Base-by-base conservation (phyloP, 2,797 vertebrate genomes). In the Coregonus ussuriensis region DNA sequence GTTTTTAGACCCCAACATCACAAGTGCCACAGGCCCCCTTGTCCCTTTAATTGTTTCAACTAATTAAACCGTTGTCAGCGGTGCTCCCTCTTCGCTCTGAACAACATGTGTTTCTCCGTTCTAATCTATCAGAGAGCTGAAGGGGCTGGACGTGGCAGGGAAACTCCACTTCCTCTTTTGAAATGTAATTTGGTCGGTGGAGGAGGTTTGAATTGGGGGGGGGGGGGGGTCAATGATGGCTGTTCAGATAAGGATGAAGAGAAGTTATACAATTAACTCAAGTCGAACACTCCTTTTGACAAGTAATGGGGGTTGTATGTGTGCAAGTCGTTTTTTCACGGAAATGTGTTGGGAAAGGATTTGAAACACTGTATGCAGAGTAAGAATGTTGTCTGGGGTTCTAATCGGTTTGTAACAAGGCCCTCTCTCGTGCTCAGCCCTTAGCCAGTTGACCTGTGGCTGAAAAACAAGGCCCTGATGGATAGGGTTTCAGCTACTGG, bases 401-500 rank as follows among this genome's bases (percentile, higher is more conserved):
- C 87, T 87, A 89, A 89, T 90, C 72, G 52, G 84, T 86, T 83
- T 84, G 74, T 87, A 90, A 86, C 89, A 81, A 82, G 76, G 79
- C 87, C 83, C 82, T 86, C 87, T 88, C 88, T 91, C 84, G 78
- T 90, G 85, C 91, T 92, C 88, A 90, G 88, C 83, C 89, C 88
- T 88, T 81, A 89, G 89, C 90, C 85, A 92, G 91, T 94, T 95
- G 92, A 94, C 93, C 93, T 94, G 91, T 93, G 91, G 89, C 89
- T 91, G 87, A 91, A 93, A 92, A 91, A 91, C 93, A 93, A 92
- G 93, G 91, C 91, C 89, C 91, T 85, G 82, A 82, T 87, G 91
- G 93, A 92, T 95, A 88, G 82, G 81, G 88, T 94, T 95, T 94
- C 94, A 93, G 91, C 90, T 91, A 89, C 91, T 93, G 91, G 89